Conservation (phyloP, 2,797 vertebrate species). For the Lepus oiostolus region DNA sequence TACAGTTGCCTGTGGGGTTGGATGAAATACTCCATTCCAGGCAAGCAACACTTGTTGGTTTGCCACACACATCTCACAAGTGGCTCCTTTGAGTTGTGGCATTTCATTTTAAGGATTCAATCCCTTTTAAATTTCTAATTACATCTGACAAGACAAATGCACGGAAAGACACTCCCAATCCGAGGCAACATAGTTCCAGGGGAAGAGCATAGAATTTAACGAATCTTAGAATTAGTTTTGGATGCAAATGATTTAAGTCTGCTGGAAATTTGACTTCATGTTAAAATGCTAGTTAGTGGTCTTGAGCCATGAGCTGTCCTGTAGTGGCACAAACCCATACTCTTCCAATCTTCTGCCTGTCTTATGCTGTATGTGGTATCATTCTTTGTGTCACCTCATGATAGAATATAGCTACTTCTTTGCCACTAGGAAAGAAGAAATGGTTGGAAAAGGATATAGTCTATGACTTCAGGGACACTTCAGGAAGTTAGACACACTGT, state of each 20-base stretch:
- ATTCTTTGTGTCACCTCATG: not conserved
- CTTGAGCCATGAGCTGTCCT: not conserved
- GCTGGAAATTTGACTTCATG: not conserved
- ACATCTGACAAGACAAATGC: not conserved
- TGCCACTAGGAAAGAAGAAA: not conserved
- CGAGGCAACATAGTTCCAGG: not conserved
- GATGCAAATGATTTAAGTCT: slow-evolving; percentile 12
- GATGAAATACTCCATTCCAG: not conserved
- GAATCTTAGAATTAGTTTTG: slow-evolving; percentile 28
- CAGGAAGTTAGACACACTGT: not conserved
- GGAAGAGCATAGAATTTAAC: not conserved
- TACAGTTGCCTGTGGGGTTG: not conserved
- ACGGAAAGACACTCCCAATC: not conserved
- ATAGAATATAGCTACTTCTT: not conserved
- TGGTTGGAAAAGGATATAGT: not conserved
- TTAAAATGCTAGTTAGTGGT: not conserved
- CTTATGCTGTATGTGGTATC: not conserved
- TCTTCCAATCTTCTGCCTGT: not conserved
- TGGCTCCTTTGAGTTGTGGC: not conserved
- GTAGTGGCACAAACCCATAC: not conserved
- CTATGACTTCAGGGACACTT: not conserved
- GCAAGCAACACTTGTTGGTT: not conserved
- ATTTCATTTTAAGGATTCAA: not conserved
- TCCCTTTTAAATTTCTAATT: slow-evolving; percentile 32
- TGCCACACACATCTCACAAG: not conserved